Conservation (phyloP, 2,113 vertebrate genomes). For the Oryzias woworae region DNA sequence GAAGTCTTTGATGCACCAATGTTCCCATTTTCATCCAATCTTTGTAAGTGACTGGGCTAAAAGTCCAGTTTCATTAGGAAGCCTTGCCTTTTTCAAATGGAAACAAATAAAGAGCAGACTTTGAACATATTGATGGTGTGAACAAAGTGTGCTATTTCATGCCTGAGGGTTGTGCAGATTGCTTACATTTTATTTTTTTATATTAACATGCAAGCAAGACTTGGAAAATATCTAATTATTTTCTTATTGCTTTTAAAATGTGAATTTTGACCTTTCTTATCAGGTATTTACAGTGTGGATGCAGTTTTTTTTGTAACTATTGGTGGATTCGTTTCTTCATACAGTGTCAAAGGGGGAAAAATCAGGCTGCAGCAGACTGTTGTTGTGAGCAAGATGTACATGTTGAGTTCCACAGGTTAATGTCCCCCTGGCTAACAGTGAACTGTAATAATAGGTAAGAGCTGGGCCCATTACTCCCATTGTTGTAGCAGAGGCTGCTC, state of each 20-base stretch:
- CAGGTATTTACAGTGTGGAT: background rate
- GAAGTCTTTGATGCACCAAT: slow-evolving; percentile 53
- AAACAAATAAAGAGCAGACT: slow-evolving; percentile 40
- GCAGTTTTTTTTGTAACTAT: slow-evolving; percentile 7
- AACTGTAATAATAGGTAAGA: slow-evolving; percentile 54
- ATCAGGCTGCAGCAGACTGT: slow-evolving; percentile 25
- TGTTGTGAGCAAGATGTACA: slow-evolving; percentile 49
- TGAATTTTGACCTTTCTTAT: too few relatives aligned
- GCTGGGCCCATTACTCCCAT: slow-evolving; percentile 60
- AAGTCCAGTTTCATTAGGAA: slow-evolving; percentile 14
- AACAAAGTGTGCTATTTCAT: slow-evolving; percentile 30
- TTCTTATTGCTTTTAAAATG: too few relatives aligned
- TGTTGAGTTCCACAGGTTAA: slow-evolving; percentile 65
- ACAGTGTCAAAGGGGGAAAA: background rate
- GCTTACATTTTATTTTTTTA: slow-evolving; percentile 51
- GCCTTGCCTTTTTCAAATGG: slow-evolving; percentile 27
- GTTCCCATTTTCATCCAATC: slow-evolving; percentile 41
- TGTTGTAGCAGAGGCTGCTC: slow-evolving; percentile 48
- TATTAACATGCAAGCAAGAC: slow-evolving; percentile 41
- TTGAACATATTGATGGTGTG: slow-evolving; percentile 30
- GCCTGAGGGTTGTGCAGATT: slow-evolving; percentile 40
- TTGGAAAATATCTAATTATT: too few relatives aligned
- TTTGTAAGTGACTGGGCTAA: slow-evolving; percentile 30
- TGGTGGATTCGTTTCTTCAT: slow-evolving; percentile 21
- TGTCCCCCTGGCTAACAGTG: slow-evolving; percentile 49